Evolutionary conservation across 2,113 vertebrate genomes (phyloP).

Genomic region (Plecturocebus donacophilus): DNA sequence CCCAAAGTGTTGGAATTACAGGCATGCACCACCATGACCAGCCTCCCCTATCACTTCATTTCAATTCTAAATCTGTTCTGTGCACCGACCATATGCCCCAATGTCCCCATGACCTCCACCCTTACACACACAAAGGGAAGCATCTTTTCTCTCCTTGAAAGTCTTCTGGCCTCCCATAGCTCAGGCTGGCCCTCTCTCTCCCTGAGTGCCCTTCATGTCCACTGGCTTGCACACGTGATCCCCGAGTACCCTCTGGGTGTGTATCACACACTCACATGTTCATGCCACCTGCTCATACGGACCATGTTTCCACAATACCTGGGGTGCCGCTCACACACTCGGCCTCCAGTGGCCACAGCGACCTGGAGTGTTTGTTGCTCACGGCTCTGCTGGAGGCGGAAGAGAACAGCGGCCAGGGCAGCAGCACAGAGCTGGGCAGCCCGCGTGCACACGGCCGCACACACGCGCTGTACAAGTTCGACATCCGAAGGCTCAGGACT

Average conservation of each 20-base stretch:
- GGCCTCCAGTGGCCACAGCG: conserved; percentile 87
- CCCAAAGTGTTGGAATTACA: neutral
- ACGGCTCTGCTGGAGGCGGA: conserved; percentile 83
- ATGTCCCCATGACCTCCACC: neutral
- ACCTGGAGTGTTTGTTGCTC: conserved; percentile 72
- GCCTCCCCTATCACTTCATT: neutral
- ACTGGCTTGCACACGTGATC: neutral
- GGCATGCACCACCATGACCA: neutral
- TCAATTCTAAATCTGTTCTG: neutral
- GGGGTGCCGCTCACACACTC: conserved; percentile 82
- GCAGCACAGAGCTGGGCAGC: conserved; percentile 86
- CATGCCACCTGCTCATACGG: neutral
- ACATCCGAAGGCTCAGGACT: conserved; percentile 74
- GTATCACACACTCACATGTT: neutral
- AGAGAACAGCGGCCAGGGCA: conserved; percentile 87
- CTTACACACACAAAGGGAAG: neutral
- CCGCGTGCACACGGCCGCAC: conserved; percentile 82
- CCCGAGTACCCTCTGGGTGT: neutral
- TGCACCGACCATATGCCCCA: neutral
- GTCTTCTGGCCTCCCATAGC: neutral
- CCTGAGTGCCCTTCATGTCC: neutral
- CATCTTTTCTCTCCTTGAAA: neutral
- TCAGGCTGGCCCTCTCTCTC: neutral
- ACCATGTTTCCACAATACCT: conserved; percentile 75
- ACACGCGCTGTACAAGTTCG: conserved; percentile 83